A percentile compares a stretch with the other conserved stretches of the same genome.
phyloP scores from a whole-genome alignment of 2,113 vertebrate genomes.

The Okapia johnstoni region DNA sequence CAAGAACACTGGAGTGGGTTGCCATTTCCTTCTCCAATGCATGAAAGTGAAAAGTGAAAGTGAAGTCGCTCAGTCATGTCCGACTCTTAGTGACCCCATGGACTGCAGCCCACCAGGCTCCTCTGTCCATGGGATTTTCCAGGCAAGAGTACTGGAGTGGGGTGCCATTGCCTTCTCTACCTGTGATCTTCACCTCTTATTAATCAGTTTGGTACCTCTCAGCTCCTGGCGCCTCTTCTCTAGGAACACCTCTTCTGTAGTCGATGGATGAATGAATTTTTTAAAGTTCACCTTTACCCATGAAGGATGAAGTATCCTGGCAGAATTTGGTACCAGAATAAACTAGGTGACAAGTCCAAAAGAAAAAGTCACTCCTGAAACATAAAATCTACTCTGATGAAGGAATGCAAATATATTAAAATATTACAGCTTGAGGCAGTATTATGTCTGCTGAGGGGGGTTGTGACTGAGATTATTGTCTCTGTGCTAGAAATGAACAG shows the following conservation, averaged over 20 bases:
- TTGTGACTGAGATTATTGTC: not conserved
- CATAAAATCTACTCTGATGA: constrained; percentile 59
- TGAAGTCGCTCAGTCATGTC: no score
- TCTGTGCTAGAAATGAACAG: not conserved
- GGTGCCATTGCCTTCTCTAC: no score
- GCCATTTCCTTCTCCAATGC: no score
- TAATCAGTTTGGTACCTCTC: constrained; percentile 14
- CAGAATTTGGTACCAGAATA: constrained; percentile 59
- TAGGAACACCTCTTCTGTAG: constrained; percentile 19
- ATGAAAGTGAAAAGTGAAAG: no score
- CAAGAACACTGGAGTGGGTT: no score
- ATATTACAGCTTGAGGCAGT: not conserved
- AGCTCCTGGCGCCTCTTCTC: constrained; percentile 4
- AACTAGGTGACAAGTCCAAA: constrained; percentile 73
- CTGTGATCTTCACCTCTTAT: not conserved
- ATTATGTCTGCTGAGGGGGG: not conserved
- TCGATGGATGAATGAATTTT: not conserved
- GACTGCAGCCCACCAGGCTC: no score
- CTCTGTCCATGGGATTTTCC: no score
- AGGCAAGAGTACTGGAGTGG: no score
- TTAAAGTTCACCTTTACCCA: not conserved
- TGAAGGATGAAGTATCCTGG: constrained; percentile 48
- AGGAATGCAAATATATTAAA: constrained; percentile 22
- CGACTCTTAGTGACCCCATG: no score
- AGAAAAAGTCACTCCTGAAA: constrained; percentile 68